A percentile compares a stretch with the other conserved stretches of the same genome.
These are phyloP conservation scores for Malaclemys terrapin DNA, from an alignment of 2,113 vertebrate genomes.

Conservation along the genomic window DNA sequence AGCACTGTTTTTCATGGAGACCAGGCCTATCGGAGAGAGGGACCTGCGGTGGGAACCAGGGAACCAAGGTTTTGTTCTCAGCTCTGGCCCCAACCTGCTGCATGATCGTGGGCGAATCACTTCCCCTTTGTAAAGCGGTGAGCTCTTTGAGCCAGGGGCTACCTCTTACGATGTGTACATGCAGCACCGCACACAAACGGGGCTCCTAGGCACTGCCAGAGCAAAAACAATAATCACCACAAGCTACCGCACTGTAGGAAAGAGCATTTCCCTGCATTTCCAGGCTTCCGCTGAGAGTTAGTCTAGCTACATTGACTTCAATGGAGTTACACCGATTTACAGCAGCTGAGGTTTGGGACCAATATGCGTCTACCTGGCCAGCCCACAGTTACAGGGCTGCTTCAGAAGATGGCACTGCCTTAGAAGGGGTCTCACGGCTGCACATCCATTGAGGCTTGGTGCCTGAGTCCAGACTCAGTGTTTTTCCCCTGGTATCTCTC, in stretches of 20 bases:
- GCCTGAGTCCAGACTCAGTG: neutral
- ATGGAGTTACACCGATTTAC: neutral
- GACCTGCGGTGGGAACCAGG: neutral
- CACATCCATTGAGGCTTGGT: neutral
- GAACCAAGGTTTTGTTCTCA: neutral
- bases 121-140: neutral
- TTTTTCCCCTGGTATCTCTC: slow-evolving; percentile 2
- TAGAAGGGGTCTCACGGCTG: neutral
- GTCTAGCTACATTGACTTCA: neutral
- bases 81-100: neutral
- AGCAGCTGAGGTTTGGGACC: neutral
- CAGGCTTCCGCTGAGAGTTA: neutral
- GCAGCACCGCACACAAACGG: neutral
- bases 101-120: neutral
- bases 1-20: neutral
- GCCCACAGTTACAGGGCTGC: neutral
- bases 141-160: neutral
- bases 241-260: accelerated
- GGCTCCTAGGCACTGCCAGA: neutral
- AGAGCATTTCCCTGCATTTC: neutral
- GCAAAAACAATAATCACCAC: neutral
- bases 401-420: neutral
- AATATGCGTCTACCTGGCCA: neutral
- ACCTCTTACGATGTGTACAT: neutral
- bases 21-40: neutral